phyloP scores from a whole-genome alignment of 1,140 invertebrate species.

The Phthorimaea operculella region DNA sequence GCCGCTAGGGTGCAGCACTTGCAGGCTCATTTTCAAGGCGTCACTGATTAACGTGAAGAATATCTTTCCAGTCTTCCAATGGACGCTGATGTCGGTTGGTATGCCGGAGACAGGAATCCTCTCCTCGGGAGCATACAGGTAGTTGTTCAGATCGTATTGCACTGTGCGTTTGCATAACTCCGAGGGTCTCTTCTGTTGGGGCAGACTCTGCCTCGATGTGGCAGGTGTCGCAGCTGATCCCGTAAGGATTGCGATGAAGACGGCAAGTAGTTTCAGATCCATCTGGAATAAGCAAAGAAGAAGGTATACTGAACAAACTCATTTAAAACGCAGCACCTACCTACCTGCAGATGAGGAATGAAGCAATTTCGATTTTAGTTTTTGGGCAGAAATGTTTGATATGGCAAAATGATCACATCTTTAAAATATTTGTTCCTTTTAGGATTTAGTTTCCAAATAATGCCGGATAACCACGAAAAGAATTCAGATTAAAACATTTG shows the following conservation, averaged over 20 bases:
- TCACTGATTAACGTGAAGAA: conserved; percentile 54
- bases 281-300: neutral
- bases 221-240: conserved; percentile 18
- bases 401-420: too few species aligned
- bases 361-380: too few species aligned
- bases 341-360: too few species aligned
- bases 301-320: too few species aligned
- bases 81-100: conserved; percentile 52
- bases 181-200: conserved; percentile 20
- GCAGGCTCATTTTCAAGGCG: conserved; percentile 55
- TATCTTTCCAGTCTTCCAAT: conserved; percentile 53
- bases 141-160: conserved; percentile 42
- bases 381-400: too few species aligned
- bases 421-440: too few species aligned
- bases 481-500: too few species aligned
- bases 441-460: too few species aligned
- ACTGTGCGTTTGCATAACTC: conserved; percentile 28
- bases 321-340: too few species aligned
- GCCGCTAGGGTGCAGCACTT: conserved; percentile 37
- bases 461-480: too few species aligned
- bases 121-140: conserved; percentile 40
- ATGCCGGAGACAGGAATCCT: conserved; percentile 37
- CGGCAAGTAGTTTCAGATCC: neutral
- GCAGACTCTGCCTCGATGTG: conserved; percentile 31
- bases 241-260: neutral